A percentile compares a stretch with the other conserved stretches of the same genome.
Conservation (phyloP, 1,140 invertebrate species). For the Drosophila nebulosa region DNA sequence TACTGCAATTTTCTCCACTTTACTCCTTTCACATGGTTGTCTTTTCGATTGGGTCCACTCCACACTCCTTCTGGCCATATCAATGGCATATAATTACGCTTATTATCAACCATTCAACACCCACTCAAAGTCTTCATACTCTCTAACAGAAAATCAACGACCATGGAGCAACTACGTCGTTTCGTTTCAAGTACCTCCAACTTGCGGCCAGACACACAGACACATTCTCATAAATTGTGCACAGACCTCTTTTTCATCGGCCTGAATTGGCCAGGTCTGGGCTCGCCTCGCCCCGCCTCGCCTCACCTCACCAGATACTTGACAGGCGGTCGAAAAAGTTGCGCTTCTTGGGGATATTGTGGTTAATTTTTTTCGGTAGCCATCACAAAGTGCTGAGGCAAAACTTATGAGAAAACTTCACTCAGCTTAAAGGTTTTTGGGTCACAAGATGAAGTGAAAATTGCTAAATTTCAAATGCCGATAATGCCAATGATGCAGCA, state of each 20-base stretch:
- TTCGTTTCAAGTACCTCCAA: slow-evolving; percentile 17
- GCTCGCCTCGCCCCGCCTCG: not conserved
- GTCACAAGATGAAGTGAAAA: slow-evolving; percentile 56
- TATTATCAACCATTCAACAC: slow-evolving; percentile 74
- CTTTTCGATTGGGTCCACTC: not conserved
- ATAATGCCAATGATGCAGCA: slow-evolving; percentile 16
- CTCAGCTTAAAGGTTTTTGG: slow-evolving; percentile 47
- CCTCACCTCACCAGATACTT: slow-evolving; percentile 11
- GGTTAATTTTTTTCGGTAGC: slow-evolving; percentile 31
- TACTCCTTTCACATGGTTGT: not conserved
- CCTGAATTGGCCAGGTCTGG: not conserved
- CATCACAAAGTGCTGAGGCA: slow-evolving; percentile 43
- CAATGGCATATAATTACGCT: slow-evolving; percentile 69
- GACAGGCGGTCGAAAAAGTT: slow-evolving; percentile 15
- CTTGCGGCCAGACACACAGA: slow-evolving; percentile 18
- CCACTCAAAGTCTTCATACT: slow-evolving; percentile 44
- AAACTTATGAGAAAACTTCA: slow-evolving; percentile 55
- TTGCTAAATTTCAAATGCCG: slow-evolving; percentile 21
- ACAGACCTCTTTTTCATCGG: slow-evolving; percentile 9
- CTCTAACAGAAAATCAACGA: slow-evolving; percentile 12
- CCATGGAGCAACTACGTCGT: slow-evolving; percentile 1
- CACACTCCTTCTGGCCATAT: slow-evolving; percentile 45
- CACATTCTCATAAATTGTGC: slow-evolving; percentile 49
- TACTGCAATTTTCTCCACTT: not conserved
- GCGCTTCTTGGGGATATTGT: slow-evolving; percentile 20